These are phyloP conservation scores for Cepaea nemoralis DNA, from an alignment of 1,140 invertebrate species.

Conservation along the genomic window DNA sequence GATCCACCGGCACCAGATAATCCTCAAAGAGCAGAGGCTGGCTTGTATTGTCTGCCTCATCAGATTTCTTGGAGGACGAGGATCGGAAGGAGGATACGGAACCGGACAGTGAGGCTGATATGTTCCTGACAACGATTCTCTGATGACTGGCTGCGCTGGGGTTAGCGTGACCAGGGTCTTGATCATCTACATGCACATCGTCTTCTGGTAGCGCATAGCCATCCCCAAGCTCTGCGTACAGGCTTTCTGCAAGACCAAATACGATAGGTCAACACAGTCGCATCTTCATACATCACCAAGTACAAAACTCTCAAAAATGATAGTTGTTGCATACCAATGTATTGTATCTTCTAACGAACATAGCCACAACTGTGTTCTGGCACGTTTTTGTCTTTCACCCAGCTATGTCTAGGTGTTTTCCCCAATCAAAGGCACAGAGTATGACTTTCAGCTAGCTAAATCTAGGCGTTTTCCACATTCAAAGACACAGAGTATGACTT, in stretches of 20 bases:
- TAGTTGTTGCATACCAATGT: no score
- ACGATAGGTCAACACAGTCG: no score
- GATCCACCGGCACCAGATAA: not conserved
- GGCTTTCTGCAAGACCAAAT: constrained; percentile 9
- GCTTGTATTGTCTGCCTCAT: not conserved
- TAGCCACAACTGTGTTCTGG: no score
- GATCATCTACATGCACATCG: not conserved
- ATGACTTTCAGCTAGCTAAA: no score
- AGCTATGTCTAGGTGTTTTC: no score
- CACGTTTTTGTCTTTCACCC: no score
- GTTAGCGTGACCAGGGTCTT: not conserved
- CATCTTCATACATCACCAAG: no score
- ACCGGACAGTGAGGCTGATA: not conserved
- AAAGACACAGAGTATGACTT: no score
- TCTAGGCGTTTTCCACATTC: no score
- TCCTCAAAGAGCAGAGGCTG: constrained; percentile 12
- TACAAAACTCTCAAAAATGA: no score
- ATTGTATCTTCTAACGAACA: no score
- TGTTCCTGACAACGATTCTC: not conserved
- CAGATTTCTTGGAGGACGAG: not conserved
- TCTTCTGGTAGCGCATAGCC: not conserved
- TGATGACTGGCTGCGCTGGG: not conserved
- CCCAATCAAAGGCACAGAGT: no score
- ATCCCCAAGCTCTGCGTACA: constrained; percentile 27
- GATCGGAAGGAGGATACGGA: constrained; percentile 2